Conservation (phyloP, 2,888 invertebrate genomes). For the Dryomyza anilis region DNA sequence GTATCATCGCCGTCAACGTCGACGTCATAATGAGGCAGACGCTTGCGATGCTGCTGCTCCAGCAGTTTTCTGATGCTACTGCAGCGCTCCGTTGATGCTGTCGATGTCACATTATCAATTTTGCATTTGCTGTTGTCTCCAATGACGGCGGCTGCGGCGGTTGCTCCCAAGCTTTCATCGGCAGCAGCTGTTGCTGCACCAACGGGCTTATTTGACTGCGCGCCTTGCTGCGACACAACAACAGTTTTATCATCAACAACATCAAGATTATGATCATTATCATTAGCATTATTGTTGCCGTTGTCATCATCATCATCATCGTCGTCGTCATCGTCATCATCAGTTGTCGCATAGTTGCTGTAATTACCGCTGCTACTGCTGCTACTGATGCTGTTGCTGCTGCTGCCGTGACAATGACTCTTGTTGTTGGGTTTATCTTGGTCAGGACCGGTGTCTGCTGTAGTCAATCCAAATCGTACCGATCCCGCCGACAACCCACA, state of each 20-base stretch:
- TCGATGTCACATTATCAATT: conserved; percentile 54
- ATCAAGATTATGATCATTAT: conserved; percentile 23
- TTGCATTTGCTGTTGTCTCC: conserved; percentile 19
- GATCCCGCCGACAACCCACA: conserved; percentile 55
- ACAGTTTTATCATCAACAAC: conserved; percentile 13
- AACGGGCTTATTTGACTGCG: conserved; percentile 7
- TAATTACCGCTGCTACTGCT: conserved; percentile 12
- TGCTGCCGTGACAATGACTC: conserved; percentile 29
- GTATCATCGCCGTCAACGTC: conserved; percentile 29
- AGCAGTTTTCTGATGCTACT: conserved; percentile 50
- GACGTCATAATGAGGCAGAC: conserved; percentile 29
- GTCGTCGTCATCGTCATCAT: conserved; percentile 25
- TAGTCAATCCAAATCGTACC: conserved; percentile 60
- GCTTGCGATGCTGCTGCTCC: conserved; percentile 46
- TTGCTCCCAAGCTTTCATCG: conserved; percentile 27
- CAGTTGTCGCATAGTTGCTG: conserved; percentile 15
- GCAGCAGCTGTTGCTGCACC: conserved; percentile 28
- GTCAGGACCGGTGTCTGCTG: conserved; percentile 47
- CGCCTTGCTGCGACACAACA: neutral
- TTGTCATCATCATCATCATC: conserved; percentile 27
- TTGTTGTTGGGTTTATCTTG: conserved; percentile 46
- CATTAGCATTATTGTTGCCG: conserved; percentile 25
- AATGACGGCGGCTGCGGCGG: conserved; percentile 32
- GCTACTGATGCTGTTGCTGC: too few relatives aligned
- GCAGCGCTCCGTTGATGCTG: conserved; percentile 55